A percentile compares a stretch with the other conserved stretches of the same genome.
phyloP scores from a whole-genome alignment of 2,113 vertebrate species.

The Taxidea taxus region DNA sequence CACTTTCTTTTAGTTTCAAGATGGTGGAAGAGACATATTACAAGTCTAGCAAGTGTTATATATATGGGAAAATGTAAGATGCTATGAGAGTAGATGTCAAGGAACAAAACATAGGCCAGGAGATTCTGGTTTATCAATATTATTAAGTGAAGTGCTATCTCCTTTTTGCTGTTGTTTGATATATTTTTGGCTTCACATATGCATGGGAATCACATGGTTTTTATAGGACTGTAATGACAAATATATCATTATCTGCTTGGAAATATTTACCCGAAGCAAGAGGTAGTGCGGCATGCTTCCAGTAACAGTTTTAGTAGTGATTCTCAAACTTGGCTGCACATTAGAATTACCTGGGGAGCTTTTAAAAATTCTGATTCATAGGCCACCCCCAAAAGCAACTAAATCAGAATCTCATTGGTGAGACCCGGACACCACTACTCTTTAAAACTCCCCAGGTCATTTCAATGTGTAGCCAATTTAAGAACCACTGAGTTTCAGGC shows the following conservation, averaged over 20 bases:
- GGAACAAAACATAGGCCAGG: not conserved
- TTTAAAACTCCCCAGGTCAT: slow-evolving; percentile 27
- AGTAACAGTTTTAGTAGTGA: slow-evolving; percentile 16
- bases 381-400: slow-evolving; percentile 53
- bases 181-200: not conserved
- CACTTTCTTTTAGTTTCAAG: not conserved
- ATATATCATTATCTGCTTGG: not conserved
- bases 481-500: slow-evolving; percentile 7
- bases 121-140: not conserved
- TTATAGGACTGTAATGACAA: not conserved
- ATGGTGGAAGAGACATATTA: not conserved
- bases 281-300: not conserved
- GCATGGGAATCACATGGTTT: not conserved
- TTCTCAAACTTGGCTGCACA: not conserved
- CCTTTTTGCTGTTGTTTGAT: not conserved
- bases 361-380: slow-evolving; percentile 42
- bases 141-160: not conserved
- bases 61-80: not conserved
- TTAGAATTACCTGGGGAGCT: slow-evolving; percentile 34
- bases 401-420: slow-evolving; percentile 22
- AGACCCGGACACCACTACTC: slow-evolving; percentile 11
- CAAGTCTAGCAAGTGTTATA: not conserved
- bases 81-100: not conserved
- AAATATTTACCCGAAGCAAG: slow-evolving; percentile 18
- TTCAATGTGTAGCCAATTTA: slow-evolving; percentile 31